Evolutionary conservation across 2,888 invertebrate species (phyloP), one percentile per base, ranked within the genome.

Genomic region (Caenorhabditis japonica): DNA sequence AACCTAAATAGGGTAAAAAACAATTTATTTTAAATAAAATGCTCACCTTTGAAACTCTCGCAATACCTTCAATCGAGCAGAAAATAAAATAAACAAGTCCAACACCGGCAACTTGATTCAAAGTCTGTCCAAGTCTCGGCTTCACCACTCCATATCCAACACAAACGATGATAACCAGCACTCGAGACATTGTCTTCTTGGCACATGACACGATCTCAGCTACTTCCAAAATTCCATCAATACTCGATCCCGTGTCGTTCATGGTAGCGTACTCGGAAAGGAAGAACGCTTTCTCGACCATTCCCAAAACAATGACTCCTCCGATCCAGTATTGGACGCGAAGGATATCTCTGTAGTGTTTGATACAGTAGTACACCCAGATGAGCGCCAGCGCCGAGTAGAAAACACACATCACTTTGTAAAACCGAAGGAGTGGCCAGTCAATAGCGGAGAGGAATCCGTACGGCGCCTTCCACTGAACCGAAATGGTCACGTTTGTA

Each of bases 141-240:
- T 95, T 95, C 77, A 95, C 95, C 83, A 96, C 95, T 49, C 96
- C 96, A 90, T 95, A 96, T 49, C 96, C 96, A 49, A 96, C 91
- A 76, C 94, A 94, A 71, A 95, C 95, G 66, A 96, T 94, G 66
- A 97, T 93, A 78, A 96, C 94, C 60, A 97, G 90, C 93, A 96
- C 94, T 77, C 95, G 90, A 0, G 96, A 94, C 78, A 97, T 90
- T 0, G 95, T 93, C 55, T 95, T 90, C 89, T 97, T 97, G 8
- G 93, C 92, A 85, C 94, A 94, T 0, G 95, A 96, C 4, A 95
- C 92, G 89, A 95, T 91, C 89, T 95, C 95, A 0, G 95, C 96
- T 78, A 88, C 86, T 83, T 85, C 87, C 69, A 75, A 89, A 82
- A 27, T 92, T 25, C 87, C 85, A 25, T 84, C 81, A 47, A 88